phyloP scores from a whole-genome alignment of 2,113 vertebrate species.

The Neopipo cinnamomea region DNA sequence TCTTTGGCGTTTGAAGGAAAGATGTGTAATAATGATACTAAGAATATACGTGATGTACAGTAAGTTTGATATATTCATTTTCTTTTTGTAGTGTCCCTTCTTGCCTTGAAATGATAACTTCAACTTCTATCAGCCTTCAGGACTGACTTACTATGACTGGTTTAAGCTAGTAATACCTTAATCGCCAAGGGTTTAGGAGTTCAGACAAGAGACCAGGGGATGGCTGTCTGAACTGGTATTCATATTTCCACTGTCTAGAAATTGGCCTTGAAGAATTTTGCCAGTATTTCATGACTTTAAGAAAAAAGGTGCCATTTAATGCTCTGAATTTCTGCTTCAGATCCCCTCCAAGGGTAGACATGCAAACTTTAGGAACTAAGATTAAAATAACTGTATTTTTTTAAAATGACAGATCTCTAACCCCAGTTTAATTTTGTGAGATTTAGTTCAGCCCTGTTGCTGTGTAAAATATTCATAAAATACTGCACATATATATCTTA shows the following conservation, averaged over 20 bases:
- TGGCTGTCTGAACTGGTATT: background rate
- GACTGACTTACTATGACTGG: background rate
- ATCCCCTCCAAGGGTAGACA: background rate
- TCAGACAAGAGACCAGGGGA: background rate
- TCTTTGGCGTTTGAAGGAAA: constrained; percentile 16
- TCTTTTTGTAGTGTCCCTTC: background rate
- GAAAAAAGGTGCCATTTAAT: background rate
- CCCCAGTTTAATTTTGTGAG: background rate
- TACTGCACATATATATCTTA: background rate
- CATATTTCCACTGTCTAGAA: background rate
- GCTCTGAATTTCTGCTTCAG: background rate
- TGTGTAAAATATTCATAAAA: background rate
- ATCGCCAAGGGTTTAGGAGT: background rate
- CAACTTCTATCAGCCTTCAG: background rate
- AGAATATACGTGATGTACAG: background rate
- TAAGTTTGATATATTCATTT: background rate
- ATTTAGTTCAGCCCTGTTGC: background rate
- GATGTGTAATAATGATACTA: background rate
- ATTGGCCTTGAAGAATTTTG: background rate
- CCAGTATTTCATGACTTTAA: background rate
- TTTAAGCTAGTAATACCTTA: background rate
- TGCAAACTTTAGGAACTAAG: background rate
- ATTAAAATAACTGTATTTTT: background rate
- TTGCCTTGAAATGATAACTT: background rate
- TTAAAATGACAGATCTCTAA: background rate